Conservation (phyloP, 2,113 vertebrate genomes). For the Anser brachyrhynchus region DNA sequence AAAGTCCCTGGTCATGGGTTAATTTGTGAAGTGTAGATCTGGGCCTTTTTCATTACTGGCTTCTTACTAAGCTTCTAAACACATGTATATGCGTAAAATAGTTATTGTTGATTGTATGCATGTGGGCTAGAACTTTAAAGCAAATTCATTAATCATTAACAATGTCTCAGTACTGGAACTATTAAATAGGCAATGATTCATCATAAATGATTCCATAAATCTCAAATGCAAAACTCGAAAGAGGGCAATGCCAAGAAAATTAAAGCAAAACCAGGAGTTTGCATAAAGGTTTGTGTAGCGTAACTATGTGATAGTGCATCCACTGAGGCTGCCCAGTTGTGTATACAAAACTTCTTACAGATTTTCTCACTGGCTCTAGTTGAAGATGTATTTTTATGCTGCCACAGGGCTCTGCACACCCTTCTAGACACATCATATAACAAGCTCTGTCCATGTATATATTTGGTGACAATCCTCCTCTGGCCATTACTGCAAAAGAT, state of each 20-base stretch:
- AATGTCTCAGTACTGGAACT: not conserved
- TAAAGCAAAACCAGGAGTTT: not conserved
- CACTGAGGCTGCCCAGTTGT: accelerated
- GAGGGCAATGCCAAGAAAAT: not conserved
- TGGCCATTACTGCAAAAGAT: not conserved
- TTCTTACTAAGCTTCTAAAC: not conserved
- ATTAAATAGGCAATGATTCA: not conserved
- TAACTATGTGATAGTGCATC: not conserved
- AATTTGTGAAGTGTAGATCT: not conserved
- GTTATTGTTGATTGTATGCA: not conserved
- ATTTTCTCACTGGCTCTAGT: not conserved
- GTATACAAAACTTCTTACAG: not conserved
- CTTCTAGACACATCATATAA: not conserved
- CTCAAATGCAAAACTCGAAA: not conserved
- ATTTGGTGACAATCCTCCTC: not conserved
- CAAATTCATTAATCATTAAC: not conserved
- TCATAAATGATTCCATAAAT: not conserved
- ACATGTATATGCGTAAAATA: not conserved
- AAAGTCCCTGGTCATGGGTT: not conserved
- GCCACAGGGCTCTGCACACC: not conserved
- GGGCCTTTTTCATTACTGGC: not conserved
- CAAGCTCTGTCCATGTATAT: not conserved
- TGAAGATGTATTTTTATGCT: not conserved
- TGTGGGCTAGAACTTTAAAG: not conserved
- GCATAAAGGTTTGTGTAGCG: not conserved